Conservation (phyloP, 2,888 invertebrate genomes). For the Athripsodes cinereus region DNA sequence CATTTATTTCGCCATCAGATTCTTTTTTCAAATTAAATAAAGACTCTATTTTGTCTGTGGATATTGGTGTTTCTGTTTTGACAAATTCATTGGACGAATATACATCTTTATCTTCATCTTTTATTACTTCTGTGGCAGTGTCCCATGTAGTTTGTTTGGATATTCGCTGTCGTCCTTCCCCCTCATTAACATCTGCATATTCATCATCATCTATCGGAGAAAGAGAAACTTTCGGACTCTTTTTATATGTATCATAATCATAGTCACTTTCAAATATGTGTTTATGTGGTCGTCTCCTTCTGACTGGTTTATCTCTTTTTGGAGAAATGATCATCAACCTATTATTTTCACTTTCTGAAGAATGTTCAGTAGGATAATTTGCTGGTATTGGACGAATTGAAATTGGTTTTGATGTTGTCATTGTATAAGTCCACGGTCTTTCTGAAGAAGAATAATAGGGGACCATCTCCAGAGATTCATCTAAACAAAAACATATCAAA, state of each 20-base stretch:
- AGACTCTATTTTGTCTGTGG: background rate
- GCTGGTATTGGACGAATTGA: background rate
- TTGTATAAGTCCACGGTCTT: background rate
- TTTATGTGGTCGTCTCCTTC: background rate
- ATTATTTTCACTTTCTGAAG: conserved; percentile 1
- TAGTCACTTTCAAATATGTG: conserved; percentile 1
- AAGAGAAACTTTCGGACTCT: conserved; percentile 9
- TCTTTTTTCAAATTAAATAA: too few relatives aligned
- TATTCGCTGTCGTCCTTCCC: conserved; percentile 9
- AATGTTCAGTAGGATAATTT: background rate
- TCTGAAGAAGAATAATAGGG: background rate
- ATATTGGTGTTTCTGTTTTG: background rate
- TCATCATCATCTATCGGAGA: conserved; percentile 16
- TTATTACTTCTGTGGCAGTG: background rate
- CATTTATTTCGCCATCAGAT: too few relatives aligned
- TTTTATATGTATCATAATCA: background rate
- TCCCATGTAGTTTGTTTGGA: conserved; percentile 15
- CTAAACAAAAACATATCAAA: too few relatives aligned
- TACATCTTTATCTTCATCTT: conserved; percentile 12
- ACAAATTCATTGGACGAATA: conserved; percentile 4
- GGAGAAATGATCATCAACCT: conserved; percentile 1
- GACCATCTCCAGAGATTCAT: background rate
- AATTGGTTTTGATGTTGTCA: background rate
- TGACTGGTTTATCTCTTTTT: background rate
- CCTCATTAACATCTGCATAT: conserved; percentile 10